Evolutionary conservation across 1,140 invertebrate species (phyloP).

Genomic region (Lasioglossum baleicum): DNA sequence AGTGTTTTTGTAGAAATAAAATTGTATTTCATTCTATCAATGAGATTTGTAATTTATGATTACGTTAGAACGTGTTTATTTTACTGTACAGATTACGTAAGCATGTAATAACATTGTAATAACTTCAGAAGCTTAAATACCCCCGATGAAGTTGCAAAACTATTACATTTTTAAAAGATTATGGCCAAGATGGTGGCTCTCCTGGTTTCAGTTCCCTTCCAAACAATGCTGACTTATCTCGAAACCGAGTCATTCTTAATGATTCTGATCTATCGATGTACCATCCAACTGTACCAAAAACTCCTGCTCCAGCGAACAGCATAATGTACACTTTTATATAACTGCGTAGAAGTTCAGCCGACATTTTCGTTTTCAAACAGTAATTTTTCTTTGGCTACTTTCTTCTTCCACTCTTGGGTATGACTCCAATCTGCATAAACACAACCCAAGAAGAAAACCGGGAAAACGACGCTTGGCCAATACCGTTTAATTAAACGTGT

Average conservation of each 20-base stretch:
- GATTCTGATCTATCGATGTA: constrained; percentile 85
- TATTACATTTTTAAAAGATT: constrained; percentile 23
- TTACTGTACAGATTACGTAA: neutral
- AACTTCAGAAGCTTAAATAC: neutral
- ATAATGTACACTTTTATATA: neutral
- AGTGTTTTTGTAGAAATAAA: constrained; percentile 12
- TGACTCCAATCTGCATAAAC: constrained; percentile 86
- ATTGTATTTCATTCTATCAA: neutral
- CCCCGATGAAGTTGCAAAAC: neutral
- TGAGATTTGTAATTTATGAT: too few species aligned
- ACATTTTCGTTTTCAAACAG: neutral
- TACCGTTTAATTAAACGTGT: constrained; percentile 78
- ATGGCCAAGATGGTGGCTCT: constrained; percentile 86
- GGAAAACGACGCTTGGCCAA: constrained; percentile 83
- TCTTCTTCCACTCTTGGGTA: constrained; percentile 85
- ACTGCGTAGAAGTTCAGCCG: neutral
- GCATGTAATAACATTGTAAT: neutral
- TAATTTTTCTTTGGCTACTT: constrained; percentile 46
- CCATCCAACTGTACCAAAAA: constrained; percentile 82
- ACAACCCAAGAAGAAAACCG: constrained; percentile 79
- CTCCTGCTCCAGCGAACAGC: constrained; percentile 41
- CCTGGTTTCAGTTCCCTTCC: constrained; percentile 83
- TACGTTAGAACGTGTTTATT: neutral
- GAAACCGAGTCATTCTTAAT: constrained; percentile 84
- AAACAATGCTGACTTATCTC: constrained; percentile 89